Conservation (phyloP, 2,113 vertebrate genomes). For the Limnothrissa miodon region DNA sequence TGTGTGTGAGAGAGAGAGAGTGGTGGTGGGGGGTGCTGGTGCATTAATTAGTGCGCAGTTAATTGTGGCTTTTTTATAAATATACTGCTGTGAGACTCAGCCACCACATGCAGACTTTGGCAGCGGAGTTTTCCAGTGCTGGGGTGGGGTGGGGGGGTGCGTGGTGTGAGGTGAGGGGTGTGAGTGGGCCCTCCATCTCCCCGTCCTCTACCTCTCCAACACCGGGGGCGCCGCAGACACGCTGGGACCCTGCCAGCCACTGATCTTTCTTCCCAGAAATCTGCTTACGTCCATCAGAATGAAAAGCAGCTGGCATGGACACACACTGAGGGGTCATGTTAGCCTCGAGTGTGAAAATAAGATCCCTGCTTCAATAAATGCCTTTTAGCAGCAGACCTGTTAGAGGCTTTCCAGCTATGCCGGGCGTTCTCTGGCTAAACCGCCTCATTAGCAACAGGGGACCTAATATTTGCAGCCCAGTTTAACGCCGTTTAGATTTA, state of each 20-base stretch:
- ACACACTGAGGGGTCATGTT: constrained; percentile 69
- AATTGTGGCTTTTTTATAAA: constrained; percentile 73
- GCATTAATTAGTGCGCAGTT: constrained; percentile 71
- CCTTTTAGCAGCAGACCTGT: constrained; percentile 71
- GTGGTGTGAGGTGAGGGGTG: neutral
- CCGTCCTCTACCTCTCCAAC: constrained; percentile 61
- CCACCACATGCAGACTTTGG: constrained; percentile 26
- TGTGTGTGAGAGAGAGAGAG: neutral
- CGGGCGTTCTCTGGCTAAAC: constrained; percentile 66
- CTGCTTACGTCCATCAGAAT: constrained; percentile 73
- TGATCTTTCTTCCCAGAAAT: constrained; percentile 72
- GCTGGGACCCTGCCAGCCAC: constrained; percentile 59
- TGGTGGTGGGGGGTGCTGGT: constrained; percentile 46
- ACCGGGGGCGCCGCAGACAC: constrained; percentile 54
- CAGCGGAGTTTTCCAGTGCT: neutral
- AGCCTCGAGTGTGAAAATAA: constrained; percentile 78
- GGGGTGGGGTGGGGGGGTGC: neutral
- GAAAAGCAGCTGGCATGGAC: constrained; percentile 73
- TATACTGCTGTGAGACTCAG: constrained; percentile 48
- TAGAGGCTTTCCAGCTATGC: constrained; percentile 69
- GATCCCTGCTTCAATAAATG: constrained; percentile 74
- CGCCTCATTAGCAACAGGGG: constrained; percentile 72
- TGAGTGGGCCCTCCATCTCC: constrained; percentile 44
- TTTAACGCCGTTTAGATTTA: constrained; percentile 70
- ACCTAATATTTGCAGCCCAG: constrained; percentile 67